Base-by-base conservation (phyloP, 1,140 invertebrate genomes). In the Mizuhopecten yessoensis region DNA sequence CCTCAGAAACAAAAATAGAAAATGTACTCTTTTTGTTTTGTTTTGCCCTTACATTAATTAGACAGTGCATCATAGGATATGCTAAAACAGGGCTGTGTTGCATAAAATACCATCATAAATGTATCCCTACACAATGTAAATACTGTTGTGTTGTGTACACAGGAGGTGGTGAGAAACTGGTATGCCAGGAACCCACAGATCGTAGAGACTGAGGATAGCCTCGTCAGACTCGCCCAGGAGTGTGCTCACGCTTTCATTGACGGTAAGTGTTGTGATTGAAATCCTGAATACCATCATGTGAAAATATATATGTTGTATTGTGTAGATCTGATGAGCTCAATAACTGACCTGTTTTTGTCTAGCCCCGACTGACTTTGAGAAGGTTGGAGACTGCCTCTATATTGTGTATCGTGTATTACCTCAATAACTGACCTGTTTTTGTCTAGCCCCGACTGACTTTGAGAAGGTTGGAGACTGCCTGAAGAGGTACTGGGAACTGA, bases 151-250 rank as follows among this genome's bases (percentile, higher is more conserved):
- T n/a, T n/a, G n/a, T 93, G 17, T 94, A 75, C 15, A 75, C 57
- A 97, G 96, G 97, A 97, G 94, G 97, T 97, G 11, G 94, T 97
- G 33, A 95, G 97, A 29, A 97, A 97, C 92, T 97, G 97, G 97
- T 97, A 97, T 94, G 96, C 97, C 2, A 93, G 97, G 36, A 96
- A 97, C 90, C 94, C 95, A 23, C 93, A 94, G 33, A 96, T 97
- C 87, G 96, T 96, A 87, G 89, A 94, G 39, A 96, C 96, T 90
- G 96, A 96, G 92, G 95, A 97, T 89, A 88, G 94, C 5, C 91
- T 97, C 10, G 95, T 96, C 0, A 49, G 93, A 10, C 92, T 95
- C 86, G 96, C 96, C 10, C 92, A 94, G 87, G 92, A 95, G 39
- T 96, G 96, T 94, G 94, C 95, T 23, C 88, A 95, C 89, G 96